These are phyloP conservation scores for Meghimatium bilineatum DNA, from an alignment of 2,888 invertebrate genomes.

Conservation along the genomic window DNA sequence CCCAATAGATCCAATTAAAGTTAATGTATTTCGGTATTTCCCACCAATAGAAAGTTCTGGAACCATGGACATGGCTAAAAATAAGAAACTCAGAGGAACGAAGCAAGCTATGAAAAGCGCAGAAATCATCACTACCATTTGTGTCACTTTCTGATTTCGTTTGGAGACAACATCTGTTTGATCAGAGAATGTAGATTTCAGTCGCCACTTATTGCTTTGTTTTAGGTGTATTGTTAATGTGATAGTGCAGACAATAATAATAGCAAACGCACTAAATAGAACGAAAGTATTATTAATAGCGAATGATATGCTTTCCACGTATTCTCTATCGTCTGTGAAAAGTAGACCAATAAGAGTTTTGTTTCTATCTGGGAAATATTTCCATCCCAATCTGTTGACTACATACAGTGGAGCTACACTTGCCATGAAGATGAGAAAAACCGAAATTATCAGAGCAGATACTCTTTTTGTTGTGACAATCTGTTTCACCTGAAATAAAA, in stretches of 20 bases:
- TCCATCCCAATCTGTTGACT: background rate
- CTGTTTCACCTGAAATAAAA: background rate
- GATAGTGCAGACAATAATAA: background rate
- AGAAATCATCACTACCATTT: background rate
- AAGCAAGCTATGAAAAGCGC: background rate
- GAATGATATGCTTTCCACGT: background rate
- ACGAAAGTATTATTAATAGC: background rate
- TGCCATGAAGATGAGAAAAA: background rate
- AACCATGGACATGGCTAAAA: background rate
- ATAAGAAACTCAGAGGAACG: background rate
- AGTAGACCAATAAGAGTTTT: background rate
- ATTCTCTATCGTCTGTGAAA: background rate
- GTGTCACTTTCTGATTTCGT: background rate
- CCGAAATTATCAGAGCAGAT: background rate
- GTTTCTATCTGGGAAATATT: background rate
- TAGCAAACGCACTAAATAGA: background rate
- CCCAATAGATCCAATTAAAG: background rate
- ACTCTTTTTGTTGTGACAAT: background rate
- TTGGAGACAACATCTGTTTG: background rate
- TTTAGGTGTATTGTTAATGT: background rate
- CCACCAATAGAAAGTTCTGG: background rate
- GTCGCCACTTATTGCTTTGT: background rate
- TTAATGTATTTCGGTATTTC: background rate
- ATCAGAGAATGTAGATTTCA: background rate
- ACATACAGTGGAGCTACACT: background rate